These are phyloP conservation scores for Liparis tanakae DNA, from an alignment of 2,797 vertebrate genomes.

Conservation along the genomic window DNA sequence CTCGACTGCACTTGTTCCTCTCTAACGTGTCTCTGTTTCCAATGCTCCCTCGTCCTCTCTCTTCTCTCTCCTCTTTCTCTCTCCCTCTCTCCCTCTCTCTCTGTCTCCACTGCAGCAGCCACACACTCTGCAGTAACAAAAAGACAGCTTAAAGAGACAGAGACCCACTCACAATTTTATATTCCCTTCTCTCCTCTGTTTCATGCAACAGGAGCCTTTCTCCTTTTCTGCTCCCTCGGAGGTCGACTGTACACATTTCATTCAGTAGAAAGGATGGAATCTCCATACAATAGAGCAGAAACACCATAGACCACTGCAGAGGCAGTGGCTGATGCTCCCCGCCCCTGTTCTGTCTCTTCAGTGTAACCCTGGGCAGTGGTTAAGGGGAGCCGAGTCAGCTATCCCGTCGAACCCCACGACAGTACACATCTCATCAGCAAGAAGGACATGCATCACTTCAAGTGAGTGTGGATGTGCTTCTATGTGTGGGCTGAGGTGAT, in stretches of 20 bases:
- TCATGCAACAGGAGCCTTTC: constrained; percentile 31
- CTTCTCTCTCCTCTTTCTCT: constrained; percentile 19
- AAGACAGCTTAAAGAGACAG: constrained; percentile 83
- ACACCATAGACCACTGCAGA: constrained; percentile 45
- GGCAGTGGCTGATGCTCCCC: constrained; percentile 14
- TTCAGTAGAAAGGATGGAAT: constrained; percentile 26
- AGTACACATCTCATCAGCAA: constrained; percentile 45
- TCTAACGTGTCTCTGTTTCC: constrained; percentile 39
- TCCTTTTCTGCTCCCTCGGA: constrained; percentile 6
- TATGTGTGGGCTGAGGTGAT: constrained; percentile 51
- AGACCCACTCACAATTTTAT: constrained; percentile 64
- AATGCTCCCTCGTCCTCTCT: constrained; percentile 57
- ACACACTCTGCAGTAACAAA: constrained; percentile 82
- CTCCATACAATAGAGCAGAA: neutral
- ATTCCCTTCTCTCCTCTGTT: constrained; percentile 24
- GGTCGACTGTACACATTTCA: constrained; percentile 37
- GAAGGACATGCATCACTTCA: constrained; percentile 50
- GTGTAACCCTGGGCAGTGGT: constrained; percentile 27
- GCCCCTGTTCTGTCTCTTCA: constrained; percentile 26
- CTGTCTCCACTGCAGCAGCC: constrained; percentile 82
- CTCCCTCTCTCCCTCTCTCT: constrained; percentile 18
- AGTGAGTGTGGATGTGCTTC: constrained; percentile 7
- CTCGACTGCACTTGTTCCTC: constrained; percentile 47
- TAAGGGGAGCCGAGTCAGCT: constrained; percentile 64
- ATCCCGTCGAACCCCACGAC: constrained; percentile 31